Evolutionary conservation across 1,140 invertebrate genomes (phyloP).

Genomic region (Penaeus chinensis): DNA sequence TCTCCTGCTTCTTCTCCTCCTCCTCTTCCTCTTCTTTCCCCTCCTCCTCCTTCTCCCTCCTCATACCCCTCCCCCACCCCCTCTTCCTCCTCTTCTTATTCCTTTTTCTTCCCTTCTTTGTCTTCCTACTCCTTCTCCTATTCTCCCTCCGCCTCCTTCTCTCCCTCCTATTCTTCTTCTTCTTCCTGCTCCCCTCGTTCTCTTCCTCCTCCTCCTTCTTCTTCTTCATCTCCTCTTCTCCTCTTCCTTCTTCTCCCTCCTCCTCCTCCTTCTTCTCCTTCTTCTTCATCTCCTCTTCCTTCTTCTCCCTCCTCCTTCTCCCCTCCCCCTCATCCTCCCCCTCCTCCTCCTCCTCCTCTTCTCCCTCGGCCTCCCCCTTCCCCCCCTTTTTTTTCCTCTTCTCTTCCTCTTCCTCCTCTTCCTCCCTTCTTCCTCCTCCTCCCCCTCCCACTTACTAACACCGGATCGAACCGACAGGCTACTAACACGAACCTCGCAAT

Average conservation of each 20-base stretch:
- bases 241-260: neutral
- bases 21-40: neutral
- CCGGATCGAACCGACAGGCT: no score
- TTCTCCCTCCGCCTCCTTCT: neutral
- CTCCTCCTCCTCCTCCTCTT: no score
- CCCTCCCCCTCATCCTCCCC: no score
- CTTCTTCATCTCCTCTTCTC: no score
- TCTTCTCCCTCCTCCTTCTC: neutral
- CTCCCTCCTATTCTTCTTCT: neutral
- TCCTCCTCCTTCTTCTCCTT: neutral
- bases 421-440: no score
- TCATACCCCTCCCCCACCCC: neutral
- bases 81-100: neutral
- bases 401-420: no score
- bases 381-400: no score
- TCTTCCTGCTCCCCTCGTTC: neutral
- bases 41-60: neutral
- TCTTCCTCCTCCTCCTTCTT: neutral
- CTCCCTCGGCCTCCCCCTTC: no score
- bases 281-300: neutral
- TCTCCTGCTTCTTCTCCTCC: neutral
- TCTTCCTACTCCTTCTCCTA: neutral
- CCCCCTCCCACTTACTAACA: no score
- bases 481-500: no score
- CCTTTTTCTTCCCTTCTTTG: neutral